These are phyloP conservation scores for Gobio occitaniae DNA, from an alignment of 2,797 vertebrate genomes.

Conservation along the genomic window DNA sequence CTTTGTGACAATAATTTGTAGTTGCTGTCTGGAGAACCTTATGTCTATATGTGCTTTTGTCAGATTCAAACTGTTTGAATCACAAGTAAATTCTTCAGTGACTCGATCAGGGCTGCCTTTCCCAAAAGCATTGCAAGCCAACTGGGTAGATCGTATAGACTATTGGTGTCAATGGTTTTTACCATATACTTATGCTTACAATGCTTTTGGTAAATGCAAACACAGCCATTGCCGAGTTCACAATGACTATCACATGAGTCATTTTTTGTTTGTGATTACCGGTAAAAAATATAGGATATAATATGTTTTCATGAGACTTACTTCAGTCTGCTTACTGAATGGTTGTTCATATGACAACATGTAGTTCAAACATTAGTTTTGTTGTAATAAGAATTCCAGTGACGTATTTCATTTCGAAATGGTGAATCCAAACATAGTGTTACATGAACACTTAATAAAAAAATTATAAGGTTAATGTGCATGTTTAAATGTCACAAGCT, in stretches of 20 bases:
- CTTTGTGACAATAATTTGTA: background rate
- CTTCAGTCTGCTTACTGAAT: background rate
- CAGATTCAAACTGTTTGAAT: constrained; percentile 1
- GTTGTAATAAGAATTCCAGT: no score
- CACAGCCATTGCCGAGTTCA: background rate
- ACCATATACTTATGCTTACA: background rate
- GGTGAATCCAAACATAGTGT: no score
- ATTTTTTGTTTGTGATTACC: background rate
- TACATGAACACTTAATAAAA: no score
- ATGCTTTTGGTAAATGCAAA: background rate
- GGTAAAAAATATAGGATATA: no score
- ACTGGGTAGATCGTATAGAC: background rate
- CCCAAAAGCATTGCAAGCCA: background rate
- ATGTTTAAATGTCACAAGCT: no score
- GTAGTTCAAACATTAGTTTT: no score
- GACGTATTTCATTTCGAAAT: no score
- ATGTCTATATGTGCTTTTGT: background rate
- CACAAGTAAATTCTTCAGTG: background rate
- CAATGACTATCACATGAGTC: background rate
- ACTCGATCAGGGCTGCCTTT: background rate
- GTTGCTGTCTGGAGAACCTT: background rate
- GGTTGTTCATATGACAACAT: no score
- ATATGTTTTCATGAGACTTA: background rate
- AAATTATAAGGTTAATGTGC: no score
- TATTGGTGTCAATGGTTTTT: background rate